Evolutionary conservation across 2,888 invertebrate species (phyloP), one percentile per base, ranked within the genome.

Genomic region (Lacanobia wlatinum): DNA sequence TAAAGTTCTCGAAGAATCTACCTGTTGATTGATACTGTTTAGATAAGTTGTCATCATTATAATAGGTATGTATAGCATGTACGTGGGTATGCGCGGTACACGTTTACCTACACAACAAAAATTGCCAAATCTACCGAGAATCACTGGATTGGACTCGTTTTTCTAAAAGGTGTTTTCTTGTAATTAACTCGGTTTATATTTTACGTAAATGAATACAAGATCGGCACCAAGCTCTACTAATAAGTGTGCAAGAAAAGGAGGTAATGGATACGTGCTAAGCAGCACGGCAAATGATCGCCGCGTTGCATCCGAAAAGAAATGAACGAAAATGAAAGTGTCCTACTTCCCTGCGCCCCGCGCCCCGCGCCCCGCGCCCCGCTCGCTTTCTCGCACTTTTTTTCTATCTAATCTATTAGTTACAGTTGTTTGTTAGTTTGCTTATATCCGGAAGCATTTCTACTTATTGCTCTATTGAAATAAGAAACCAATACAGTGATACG

Each of bases 311-410:
- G 93, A 96, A 95, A 95, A 95, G 94, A 95, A 95, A 95, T 94
- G 93, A 95, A 95, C 94, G 96, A 96, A 95, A 96, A 95, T 94
- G 96, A 96, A 96, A 96, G 96, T 96, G 95, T 89, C 96, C 96
- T 84, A 95, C 93, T 92, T 96, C 87, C 88, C 83, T 89, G 90
- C 84, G 34, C 87, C 90, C 89, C 90, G 88, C 90, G 84, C 87
- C 88, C 89, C 90, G 88, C 90, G 84, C 87, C 88, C 89, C 90
- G 88, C 90, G 84, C 87, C 88, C 88, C 89, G 85, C 87, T 71
- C 82, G 86, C 94, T 95, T 95, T 95, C 95, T 94, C 94, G 93
- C 90, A 89, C 90, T 93, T 94, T 94, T 28, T 93, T 94, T 91
- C 87, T 91, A 91, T 91, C 90, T 92, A 92, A 92, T 93, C 93